phyloP scores from a whole-genome alignment of 2,888 invertebrate genomes.

The Tenthredo scrophulariae region DNA sequence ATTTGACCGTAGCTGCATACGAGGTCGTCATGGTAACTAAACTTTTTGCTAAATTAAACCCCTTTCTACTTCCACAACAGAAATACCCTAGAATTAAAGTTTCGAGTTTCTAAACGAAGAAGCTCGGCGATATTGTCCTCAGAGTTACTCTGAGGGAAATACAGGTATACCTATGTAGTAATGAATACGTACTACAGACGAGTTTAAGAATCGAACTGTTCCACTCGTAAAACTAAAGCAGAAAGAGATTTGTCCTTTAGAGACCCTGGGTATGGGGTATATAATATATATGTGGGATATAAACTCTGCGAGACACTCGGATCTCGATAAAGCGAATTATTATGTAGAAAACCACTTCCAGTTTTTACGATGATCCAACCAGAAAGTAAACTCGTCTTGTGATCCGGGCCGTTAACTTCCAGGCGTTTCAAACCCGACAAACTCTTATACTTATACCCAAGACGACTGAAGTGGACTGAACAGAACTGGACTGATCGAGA shows the following conservation, averaged over 20 bases:
- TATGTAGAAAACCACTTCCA: slow-evolving; percentile 30
- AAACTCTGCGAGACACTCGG: neutral
- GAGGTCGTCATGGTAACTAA: neutral
- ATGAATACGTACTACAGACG: neutral
- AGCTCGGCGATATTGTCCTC: neutral
- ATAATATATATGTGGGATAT: no score
- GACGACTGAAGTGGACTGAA: neutral
- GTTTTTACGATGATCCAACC: slow-evolving; percentile 33
- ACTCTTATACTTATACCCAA: neutral
- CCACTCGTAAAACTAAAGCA: neutral
- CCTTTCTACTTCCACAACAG: neutral
- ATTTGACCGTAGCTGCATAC: neutral
- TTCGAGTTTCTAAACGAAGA: neutral
- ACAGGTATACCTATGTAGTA: no score
- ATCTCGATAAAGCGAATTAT: slow-evolving; percentile 26
- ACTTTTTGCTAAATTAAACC: neutral
- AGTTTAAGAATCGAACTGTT: neutral
- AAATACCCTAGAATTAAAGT: neutral
- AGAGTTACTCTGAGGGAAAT: neutral
- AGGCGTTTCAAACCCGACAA: slow-evolving; percentile 29
- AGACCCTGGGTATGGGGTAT: neutral
- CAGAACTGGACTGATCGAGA: slow-evolving; percentile 8
- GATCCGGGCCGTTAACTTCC: slow-evolving; percentile 46
- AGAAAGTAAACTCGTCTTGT: slow-evolving; percentile 50
- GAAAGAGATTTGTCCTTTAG: neutral